Percentiles rank a stretch among this genome's conserved stretches.
These are phyloP conservation scores for Trichechus manatus DNA, from an alignment of 2,113 vertebrate species.

Conservation along the genomic window DNA sequence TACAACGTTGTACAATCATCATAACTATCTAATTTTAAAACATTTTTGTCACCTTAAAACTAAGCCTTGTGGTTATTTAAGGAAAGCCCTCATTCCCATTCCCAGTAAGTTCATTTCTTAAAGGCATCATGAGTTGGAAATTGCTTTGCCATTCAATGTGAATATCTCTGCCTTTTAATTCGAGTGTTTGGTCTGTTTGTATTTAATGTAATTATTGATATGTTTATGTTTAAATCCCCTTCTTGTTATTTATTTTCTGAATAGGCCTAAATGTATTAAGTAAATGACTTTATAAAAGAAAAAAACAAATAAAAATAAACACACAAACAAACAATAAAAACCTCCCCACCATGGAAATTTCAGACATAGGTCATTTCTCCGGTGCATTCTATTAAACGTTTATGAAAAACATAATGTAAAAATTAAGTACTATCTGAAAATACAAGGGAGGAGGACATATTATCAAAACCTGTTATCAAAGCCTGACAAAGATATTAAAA, in stretches of 20 bases:
- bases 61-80: not conserved
- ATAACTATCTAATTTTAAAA: not conserved
- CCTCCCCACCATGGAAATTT: not conserved
- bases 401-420: not conserved
- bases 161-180: not conserved
- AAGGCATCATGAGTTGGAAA: not conserved
- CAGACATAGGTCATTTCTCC: not conserved
- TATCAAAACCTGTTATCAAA: not conserved
- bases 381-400: not conserved
- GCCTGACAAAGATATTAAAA: not conserved
- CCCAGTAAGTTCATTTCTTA: not conserved
- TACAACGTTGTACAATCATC: not conserved
- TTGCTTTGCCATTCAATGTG: not conserved
- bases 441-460: not conserved
- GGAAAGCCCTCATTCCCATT: not conserved
- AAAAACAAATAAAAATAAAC: no score
- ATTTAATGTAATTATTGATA: not conserved
- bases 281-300: not conserved
- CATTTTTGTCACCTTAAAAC: not conserved
- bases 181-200: not conserved
- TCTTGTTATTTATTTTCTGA: not conserved
- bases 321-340: no score
- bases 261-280: not conserved
- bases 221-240: not conserved
- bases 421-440: not conserved